Base-by-base conservation (phyloP, 2,888 invertebrate species). In the Polylopha cassiicola region DNA sequence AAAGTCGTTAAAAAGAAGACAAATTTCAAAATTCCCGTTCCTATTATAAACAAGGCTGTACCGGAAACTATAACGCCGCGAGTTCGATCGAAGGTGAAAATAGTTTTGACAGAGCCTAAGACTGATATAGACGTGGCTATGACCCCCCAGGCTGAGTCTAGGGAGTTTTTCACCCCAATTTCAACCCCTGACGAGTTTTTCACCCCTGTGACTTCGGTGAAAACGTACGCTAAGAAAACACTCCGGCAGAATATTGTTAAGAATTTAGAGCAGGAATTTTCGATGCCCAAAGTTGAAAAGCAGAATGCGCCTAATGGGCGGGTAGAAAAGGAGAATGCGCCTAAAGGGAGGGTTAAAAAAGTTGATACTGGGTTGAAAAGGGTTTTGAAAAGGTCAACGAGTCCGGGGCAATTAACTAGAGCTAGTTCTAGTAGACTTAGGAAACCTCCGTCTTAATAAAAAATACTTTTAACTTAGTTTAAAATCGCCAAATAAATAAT, bases 11-110 rank as follows among this genome's bases (percentile, higher is more conserved):
- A 53, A 11, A 59, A 58, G 0, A 55, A 46, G 17, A 30, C 38
- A 0, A 50, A 56, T 3, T 82, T 82, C 39, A 82, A 84, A 66
- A 53, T 81, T 8, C 84, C 84, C 0, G 66, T 63, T 0, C 77
- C 73, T 0, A 55, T 68, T 0, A 67, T 62, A 0, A 18, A 51
- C 0, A 74, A 66, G 37, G 66, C 73, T 0, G 53, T 60, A 0
- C 15, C 74, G 0, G 81, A 81, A 39, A 55, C 36, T 1, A 56
- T 75, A 0, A 81, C 82, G 0, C 82, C 82, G 0, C 47, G 61
- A n/a, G 49, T 50, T 0, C 31, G 61, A 3, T 30, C 37, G 1
- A 47, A 31, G 31, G 37, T 45, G 1, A 39, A 37, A 2, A 10
- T 50, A 3, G 1, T 43, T 5, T 26, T 46, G 1, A 46, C 59